Evolutionary conservation across 2,888 invertebrate species (phyloP).

Genomic region (Gryllus longicercus): DNA sequence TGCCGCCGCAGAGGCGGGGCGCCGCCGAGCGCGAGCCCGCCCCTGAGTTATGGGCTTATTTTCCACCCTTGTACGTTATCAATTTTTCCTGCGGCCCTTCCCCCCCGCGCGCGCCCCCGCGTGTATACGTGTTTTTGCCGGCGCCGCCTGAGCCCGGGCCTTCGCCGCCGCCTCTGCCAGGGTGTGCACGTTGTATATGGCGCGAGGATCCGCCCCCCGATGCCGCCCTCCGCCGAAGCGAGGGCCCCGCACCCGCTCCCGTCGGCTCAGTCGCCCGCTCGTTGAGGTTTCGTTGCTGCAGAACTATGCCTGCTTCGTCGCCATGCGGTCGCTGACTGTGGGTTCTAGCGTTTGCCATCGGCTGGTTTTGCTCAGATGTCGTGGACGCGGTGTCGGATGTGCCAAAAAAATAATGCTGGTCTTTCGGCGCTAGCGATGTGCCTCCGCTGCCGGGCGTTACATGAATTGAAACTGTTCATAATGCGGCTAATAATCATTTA

Average conservation of each 20-base stretch:
- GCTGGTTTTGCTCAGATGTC: too few species aligned
- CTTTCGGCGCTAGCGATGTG: too few species aligned
- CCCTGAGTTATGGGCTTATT: slow-evolving; percentile 17
- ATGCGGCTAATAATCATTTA: too few species aligned
- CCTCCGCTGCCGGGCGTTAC: too few species aligned
- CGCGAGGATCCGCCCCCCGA: neutral
- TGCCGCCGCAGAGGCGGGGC: slow-evolving; percentile 6
- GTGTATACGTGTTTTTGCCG: slow-evolving; percentile 10
- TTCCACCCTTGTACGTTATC: slow-evolving; percentile 17
- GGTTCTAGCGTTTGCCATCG: too few species aligned
- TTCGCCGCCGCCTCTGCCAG: neutral
- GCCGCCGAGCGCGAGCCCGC: neutral
- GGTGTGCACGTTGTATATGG: neutral
- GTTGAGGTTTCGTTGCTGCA: neutral
- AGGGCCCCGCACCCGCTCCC: neutral
- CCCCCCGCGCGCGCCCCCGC: neutral
- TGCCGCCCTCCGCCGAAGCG: neutral
- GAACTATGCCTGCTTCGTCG: too few species aligned
- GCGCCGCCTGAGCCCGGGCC: neutral
- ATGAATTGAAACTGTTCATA: too few species aligned
- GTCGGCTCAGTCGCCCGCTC: neutral
- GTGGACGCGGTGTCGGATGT: too few species aligned
- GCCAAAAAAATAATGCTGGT: too few species aligned
- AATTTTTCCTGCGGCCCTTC: slow-evolving; percentile 6
- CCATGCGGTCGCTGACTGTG: too few species aligned